Conservation (phyloP, 2,888 invertebrate genomes). For the Lottia scabra region DNA sequence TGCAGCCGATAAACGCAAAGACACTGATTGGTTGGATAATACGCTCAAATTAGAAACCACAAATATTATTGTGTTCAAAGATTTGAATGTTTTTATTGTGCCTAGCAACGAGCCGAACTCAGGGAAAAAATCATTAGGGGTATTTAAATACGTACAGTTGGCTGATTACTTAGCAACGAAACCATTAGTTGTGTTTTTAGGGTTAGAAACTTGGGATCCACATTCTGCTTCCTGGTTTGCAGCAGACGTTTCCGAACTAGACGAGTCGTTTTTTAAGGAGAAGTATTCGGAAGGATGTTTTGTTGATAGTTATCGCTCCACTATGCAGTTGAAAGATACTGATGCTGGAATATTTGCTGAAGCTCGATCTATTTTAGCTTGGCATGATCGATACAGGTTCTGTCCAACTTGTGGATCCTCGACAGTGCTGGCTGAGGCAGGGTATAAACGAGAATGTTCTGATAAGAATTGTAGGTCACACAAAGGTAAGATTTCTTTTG, state of each 20-base stretch:
- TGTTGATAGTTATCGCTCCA: conserved; percentile 44
- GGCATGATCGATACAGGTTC: conserved; percentile 68
- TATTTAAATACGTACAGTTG: conserved; percentile 45
- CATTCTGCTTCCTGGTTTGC: conserved; percentile 61
- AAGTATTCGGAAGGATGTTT: conserved; percentile 40
- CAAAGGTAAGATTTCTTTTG: conserved; percentile 45
- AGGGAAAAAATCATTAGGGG: conserved; percentile 35
- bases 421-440: conserved; percentile 60
- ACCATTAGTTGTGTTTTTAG: conserved; percentile 57
- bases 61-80: conserved; percentile 59
- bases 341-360: conserved; percentile 67
- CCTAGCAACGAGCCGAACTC: conserved; percentile 15
- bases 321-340: conserved; percentile 51
- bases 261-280: conserved; percentile 34
- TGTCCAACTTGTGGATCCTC: conserved; percentile 70
- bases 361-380: conserved; percentile 67
- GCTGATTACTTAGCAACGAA: conserved; percentile 40
- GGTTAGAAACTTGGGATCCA: conserved; percentile 43
- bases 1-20: conserved; percentile 61
- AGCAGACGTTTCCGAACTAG: conserved; percentile 45
- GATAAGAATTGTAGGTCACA: conserved; percentile 58
- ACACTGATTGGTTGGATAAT: conserved; percentile 56
- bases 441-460: conserved; percentile 62
- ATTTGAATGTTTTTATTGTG: conserved; percentile 48
- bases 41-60: conserved; percentile 45